These are phyloP conservation scores for Sandelia bainsii DNA, from an alignment of 2,797 vertebrate species.

Conservation along the genomic window DNA sequence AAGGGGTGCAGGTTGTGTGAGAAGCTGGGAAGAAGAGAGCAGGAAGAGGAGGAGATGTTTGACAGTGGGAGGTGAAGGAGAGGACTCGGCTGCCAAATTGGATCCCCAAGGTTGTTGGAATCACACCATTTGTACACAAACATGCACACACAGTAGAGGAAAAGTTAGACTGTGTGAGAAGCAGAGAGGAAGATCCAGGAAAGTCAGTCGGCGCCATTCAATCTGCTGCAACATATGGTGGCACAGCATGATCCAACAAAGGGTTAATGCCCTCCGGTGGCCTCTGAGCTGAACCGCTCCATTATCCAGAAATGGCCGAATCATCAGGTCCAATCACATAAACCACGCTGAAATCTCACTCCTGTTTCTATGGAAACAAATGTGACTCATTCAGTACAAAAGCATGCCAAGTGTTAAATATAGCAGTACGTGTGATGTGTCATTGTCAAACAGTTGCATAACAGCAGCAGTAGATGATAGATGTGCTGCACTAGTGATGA, in stretches of 20 bases:
- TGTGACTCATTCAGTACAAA: slow-evolving; percentile 62
- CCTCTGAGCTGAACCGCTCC: slow-evolving; percentile 46
- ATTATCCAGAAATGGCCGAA: slow-evolving; percentile 58
- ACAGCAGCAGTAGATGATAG: slow-evolving; percentile 54
- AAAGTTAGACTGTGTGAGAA: slow-evolving; percentile 6
- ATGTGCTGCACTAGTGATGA: slow-evolving; percentile 16
- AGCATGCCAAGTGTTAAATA: slow-evolving; percentile 69
- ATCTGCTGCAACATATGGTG: neutral
- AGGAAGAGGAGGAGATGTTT: slow-evolving; percentile 70
- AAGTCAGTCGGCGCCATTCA: neutral
- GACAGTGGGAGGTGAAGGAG: slow-evolving; percentile 65
- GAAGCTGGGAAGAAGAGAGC: slow-evolving; percentile 47
- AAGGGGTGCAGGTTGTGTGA: slow-evolving; percentile 43
- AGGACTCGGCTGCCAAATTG: slow-evolving; percentile 60
- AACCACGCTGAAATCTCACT: slow-evolving; percentile 60
- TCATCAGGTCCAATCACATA: slow-evolving; percentile 66
- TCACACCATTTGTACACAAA: slow-evolving; percentile 10
- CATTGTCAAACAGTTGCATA: slow-evolving; percentile 69
- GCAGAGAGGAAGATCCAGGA: slow-evolving; percentile 2
- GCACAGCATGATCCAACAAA: slow-evolving; percentile 4
- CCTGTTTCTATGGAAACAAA: slow-evolving; percentile 78
- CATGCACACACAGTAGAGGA: neutral
- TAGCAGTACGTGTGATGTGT: slow-evolving; percentile 68
- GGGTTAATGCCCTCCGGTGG: slow-evolving; percentile 68
- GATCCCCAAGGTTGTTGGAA: slow-evolving; percentile 48